Base-by-base conservation (phyloP, 2,888 invertebrate species). In the Ophion obscuratus region DNA sequence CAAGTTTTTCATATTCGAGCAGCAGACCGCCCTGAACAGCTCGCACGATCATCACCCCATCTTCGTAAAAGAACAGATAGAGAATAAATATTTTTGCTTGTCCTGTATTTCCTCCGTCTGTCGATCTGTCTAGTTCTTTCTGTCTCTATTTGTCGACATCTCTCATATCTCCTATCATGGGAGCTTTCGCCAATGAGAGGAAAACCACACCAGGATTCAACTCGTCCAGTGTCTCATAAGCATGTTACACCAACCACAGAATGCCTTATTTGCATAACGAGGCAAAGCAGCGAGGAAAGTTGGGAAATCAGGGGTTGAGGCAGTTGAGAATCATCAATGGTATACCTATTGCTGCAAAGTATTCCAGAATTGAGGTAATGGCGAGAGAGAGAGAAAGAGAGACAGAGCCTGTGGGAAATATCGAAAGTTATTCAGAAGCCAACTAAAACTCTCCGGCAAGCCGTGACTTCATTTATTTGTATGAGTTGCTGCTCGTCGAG, bases 231-330 rank as follows among this genome's bases (percentile, higher is more conserved):
- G 24, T 66, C 68, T 67, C 53, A 40, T 6, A 57, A 11, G 36
- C 20, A 66, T 17, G 36, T 24, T 14, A 24, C 20, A 40, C 75
- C 57, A 7, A 85, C 70, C 70, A 14, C 70, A 64, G 67, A 62
- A 71, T 74, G 78, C 75, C 44, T 81, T 53, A 53, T 53, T 78
- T 81, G 64, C 75, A 75, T 74, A 62, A 66, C 71, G 80, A 73
- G 53, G 64, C 24, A 59, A 59, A 77, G 67, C 24, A 24, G 36
- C 27, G 24, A 59, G 40, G 17, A 20, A 53, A 40, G 68, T 44
- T 20, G n/a, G 31, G 31, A 10, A 31, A 20, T 20, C 5, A 14
- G 20, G 20, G 57, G 20, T 17, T 47, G 31, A 36, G 27, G 31
- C 24, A 53, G 47, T 57, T 20, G 64, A 71, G 71, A 36, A 31